Evolutionary conservation across 2,888 invertebrate genomes (phyloP).

Genomic region (Tinea pellionella): DNA sequence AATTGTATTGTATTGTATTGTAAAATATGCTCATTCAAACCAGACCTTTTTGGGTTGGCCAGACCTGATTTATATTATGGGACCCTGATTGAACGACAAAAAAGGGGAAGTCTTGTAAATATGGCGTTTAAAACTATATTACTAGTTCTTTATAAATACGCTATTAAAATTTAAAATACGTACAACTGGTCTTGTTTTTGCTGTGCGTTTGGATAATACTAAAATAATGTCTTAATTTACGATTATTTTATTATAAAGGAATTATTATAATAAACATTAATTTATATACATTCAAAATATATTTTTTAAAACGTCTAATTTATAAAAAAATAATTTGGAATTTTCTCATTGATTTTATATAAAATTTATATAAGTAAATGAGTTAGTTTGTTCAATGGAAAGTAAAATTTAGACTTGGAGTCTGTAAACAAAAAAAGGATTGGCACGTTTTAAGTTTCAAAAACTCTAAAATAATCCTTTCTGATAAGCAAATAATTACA

Average conservation of each 20-base stretch:
- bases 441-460: no score
- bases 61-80: no score
- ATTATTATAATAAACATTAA: conserved; percentile 5
- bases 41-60: no score
- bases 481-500: background rate
- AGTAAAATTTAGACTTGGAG: background rate
- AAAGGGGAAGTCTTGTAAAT: no score
- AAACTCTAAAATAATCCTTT: no score
- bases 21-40: no score
- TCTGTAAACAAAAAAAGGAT: background rate
- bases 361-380: no score
- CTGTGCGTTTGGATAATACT: background rate
- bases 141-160: background rate
- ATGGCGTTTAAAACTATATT: background rate
- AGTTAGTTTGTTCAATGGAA: no score
- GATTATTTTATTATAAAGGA: conserved; percentile 6
- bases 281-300: no score
- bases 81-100: no score
- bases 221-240: background rate
- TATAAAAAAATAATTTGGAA: background rate
- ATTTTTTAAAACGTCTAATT: conserved; percentile 2
- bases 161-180: conserved; percentile 16
- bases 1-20: no score
- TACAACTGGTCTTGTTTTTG: conserved; percentile 7
- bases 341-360: background rate